Evolutionary conservation across 2,797 vertebrate species (phyloP).

Genomic region (Acropternis orthonyx): DNA sequence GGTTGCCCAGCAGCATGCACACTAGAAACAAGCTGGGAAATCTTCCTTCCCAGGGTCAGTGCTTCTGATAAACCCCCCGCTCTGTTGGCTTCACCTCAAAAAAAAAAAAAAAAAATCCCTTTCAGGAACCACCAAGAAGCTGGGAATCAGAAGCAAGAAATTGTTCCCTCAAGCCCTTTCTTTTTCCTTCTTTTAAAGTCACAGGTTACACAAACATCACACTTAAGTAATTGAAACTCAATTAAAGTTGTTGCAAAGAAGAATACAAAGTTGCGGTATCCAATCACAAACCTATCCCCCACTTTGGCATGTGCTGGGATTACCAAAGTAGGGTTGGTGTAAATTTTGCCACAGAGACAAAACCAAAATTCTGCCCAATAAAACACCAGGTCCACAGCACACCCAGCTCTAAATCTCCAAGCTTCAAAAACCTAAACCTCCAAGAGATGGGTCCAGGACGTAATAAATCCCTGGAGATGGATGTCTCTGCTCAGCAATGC

Average conservation of each 20-base stretch:
- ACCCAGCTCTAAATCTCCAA: not conserved
- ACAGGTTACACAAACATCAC: constrained; percentile 51
- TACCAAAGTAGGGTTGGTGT: not conserved
- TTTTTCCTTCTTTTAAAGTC: constrained; percentile 4
- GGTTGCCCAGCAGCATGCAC: not conserved
- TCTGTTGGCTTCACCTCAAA: not conserved
- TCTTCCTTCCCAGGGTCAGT: not conserved
- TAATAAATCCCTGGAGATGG: not conserved
- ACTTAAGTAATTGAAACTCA: not conserved
- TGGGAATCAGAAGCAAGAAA: not conserved
- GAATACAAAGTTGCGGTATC: not conserved
- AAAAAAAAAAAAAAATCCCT: not conserved
- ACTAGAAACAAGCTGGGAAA: not conserved
- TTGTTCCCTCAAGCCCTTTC: not conserved
- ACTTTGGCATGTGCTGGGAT: fast-evolving
- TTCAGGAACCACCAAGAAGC: not conserved
- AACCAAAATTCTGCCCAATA: not conserved
- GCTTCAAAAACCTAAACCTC: not conserved
- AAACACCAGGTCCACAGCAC: not conserved
- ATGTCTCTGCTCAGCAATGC: not conserved
- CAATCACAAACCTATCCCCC: not conserved
- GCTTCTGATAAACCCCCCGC: not conserved
- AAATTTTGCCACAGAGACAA: not conserved
- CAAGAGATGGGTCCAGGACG: not conserved
- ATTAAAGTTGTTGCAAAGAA: not conserved